Conservation (phyloP, 2,797 vertebrate genomes). For the Clamator glandarius region DNA sequence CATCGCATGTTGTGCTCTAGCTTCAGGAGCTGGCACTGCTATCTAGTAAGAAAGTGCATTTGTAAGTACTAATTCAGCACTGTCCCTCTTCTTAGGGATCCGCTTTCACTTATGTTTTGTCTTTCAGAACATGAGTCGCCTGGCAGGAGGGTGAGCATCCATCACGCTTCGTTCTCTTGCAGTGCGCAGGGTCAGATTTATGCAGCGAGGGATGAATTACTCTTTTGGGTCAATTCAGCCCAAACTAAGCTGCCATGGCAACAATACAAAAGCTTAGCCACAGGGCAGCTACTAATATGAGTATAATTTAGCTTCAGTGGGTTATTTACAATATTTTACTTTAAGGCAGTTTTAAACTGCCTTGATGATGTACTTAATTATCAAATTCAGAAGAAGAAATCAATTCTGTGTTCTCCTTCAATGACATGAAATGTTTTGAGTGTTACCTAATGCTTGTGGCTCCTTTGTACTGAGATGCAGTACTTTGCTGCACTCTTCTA, state of each 20-base stretch:
- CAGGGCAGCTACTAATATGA: neutral
- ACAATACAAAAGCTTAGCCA: neutral
- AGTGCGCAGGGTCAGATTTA: neutral
- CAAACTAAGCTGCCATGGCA: constrained; percentile 26
- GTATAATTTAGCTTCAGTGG: neutral
- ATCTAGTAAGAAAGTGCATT: neutral
- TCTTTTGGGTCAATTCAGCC: constrained; percentile 17
- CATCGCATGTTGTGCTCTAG: neutral
- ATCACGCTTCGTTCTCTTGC: neutral
- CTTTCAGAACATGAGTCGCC: neutral
- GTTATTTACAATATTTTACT: neutral
- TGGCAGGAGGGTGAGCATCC: neutral
- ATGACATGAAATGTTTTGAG: neutral
- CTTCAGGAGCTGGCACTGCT: neutral
- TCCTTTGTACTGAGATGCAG: neutral
- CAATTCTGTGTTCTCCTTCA: neutral
- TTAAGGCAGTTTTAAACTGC: neutral
- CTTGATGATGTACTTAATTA: neutral
- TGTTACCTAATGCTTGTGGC: neutral
- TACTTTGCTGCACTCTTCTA: neutral
- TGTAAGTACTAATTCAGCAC: neutral
- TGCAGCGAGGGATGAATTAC: neutral
- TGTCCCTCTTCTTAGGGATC: neutral
- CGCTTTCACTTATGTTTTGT: neutral
- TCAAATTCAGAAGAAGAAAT: neutral